Evolutionary conservation across 2,113 vertebrate species (phyloP), one percentile per base, ranked within the genome.

Genomic region (Scatophagus argus): DNA sequence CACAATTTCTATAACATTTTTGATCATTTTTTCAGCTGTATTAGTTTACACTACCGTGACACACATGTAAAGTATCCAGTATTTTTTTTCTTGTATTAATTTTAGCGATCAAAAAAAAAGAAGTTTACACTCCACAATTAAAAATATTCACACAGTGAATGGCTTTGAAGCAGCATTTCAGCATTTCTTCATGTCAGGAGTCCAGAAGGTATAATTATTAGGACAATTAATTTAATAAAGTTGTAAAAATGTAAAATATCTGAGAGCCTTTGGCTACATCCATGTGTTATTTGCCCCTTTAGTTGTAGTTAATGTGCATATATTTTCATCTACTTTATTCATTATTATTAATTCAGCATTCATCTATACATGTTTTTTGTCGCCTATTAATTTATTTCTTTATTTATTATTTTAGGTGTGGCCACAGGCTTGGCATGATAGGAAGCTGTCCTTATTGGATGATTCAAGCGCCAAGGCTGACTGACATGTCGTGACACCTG

Each of bases 401-500:
- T 85, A 0, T 69, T 36, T 82, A 10, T 86, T 58, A 69, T 10
- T 34, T 10, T 32, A 62, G 89, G 79, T 1, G 77, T 38, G 77
- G 68, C 72, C 16, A 0, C 19, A 0, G 54, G 55, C 68, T 23
- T 90, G 1, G 81, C 87, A 87, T 81, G 81, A 83, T 85, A 88
- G 85, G 74, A 16, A 76, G 51, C 60, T 41, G 19, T 72, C 29
- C 52, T 12, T 6, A 8, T 17, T 23, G 44, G 67, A 82, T 83
- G 89, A 89, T 73, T 90, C 86, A 90, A 87, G 85, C 77, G 82
- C 77, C 83, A 59, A 78, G 81, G 82, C 76, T 87, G 82, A 85
- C 64, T 90, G 90, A 91, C 90, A 74, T 89, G 89, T 71, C 74
- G 31, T 83, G 89, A 89, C 89, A 89, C 88, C 85, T 83, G 89